phyloP scores from a whole-genome alignment of 2,113 vertebrate species.

The Meleagris gallopavo region DNA sequence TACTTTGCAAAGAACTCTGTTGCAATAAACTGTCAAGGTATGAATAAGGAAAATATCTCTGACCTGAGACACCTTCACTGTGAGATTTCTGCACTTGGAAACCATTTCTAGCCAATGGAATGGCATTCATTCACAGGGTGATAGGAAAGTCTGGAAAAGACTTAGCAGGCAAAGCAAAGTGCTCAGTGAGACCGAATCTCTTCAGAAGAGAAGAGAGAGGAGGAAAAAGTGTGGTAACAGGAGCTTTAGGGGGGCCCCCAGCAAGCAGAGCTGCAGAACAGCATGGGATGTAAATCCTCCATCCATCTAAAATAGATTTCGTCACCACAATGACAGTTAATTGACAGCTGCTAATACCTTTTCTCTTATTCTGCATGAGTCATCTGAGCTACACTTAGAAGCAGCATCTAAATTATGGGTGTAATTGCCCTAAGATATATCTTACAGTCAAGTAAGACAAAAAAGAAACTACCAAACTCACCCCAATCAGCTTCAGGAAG shows the following conservation, averaged over 20 bases:
- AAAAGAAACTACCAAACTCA: background rate
- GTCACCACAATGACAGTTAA: background rate
- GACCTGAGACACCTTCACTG: background rate
- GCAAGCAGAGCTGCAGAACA: background rate
- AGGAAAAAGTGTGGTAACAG: background rate
- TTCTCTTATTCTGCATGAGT: background rate
- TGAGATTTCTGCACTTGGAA: background rate
- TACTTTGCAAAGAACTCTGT: background rate
- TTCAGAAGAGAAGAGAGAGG: background rate
- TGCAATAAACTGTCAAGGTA: fast-evolving
- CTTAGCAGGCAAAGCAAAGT: background rate
- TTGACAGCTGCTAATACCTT: background rate
- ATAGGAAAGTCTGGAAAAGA: background rate
- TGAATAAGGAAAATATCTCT: background rate
- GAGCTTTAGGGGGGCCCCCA: background rate
- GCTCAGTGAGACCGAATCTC: background rate
- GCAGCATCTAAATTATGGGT: background rate
- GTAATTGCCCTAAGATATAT: background rate
- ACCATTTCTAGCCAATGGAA: background rate
- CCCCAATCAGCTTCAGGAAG: background rate
- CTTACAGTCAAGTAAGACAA: background rate
- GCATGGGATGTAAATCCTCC: background rate
- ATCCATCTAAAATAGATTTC: background rate
- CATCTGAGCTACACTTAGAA: background rate
- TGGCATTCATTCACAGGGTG: background rate